These are phyloP conservation scores for Drosophila hydei DNA, from an alignment of 1,140 invertebrate species.

Conservation along the genomic window DNA sequence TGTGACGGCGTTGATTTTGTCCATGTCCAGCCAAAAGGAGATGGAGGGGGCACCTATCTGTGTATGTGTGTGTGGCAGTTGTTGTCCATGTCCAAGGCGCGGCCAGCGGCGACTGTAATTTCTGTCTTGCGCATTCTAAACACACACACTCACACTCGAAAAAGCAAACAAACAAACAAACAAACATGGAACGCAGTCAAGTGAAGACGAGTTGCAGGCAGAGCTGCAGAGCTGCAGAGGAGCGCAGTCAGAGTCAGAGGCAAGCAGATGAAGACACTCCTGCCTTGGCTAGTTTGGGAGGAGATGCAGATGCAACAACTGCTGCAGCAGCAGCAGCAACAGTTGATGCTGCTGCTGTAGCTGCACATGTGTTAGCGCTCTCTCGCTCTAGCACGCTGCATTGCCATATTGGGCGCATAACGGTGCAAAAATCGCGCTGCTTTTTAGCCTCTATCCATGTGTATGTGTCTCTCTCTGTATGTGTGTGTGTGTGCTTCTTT, in stretches of 20 bases:
- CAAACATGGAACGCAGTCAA: slow-evolving; percentile 77
- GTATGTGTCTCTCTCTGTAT: slow-evolving; percentile 4
- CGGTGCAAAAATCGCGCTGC: slow-evolving; percentile 80
- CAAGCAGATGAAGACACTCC: slow-evolving; percentile 48
- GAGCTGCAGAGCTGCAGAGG: background rate
- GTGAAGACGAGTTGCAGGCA: slow-evolving; percentile 59
- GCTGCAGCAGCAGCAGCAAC: slow-evolving; percentile 24
- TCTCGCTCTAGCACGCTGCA: slow-evolving; percentile 33
- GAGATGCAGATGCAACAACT: slow-evolving; percentile 63
- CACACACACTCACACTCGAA: slow-evolving; percentile 55
- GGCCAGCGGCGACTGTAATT: slow-evolving; percentile 74
- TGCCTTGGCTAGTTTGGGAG: slow-evolving; percentile 63
- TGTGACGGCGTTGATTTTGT: slow-evolving; percentile 51
- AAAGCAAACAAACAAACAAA: slow-evolving; percentile 72
- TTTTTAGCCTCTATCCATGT: slow-evolving; percentile 47
- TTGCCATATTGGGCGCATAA: slow-evolving; percentile 81
- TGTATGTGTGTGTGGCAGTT: slow-evolving; percentile 11
- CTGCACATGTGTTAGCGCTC: slow-evolving; percentile 58
- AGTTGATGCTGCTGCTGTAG: slow-evolving; percentile 9
- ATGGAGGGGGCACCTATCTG: background rate
- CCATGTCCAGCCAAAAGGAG: slow-evolving; percentile 27
- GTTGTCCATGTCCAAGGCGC: slow-evolving; percentile 60
- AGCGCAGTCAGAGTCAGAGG: background rate
- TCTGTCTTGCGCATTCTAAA: slow-evolving; percentile 72
- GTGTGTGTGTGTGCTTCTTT: slow-evolving; percentile 39